Conservation (phyloP, 2,113 vertebrate species). For the Brienomyrus longianalis region DNA sequence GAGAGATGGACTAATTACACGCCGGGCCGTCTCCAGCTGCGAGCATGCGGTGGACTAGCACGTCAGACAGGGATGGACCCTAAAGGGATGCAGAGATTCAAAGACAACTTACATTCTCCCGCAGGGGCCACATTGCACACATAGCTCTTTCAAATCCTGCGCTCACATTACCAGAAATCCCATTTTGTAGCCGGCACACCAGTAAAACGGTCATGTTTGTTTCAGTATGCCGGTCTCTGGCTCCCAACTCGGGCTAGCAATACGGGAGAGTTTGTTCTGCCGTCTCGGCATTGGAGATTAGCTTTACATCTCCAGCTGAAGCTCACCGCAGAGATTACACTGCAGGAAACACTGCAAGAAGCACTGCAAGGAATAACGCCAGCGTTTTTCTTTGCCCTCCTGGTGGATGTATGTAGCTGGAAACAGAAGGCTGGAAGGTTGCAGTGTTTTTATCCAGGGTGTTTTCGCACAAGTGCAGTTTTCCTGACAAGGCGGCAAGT, state of each 20-base stretch:
- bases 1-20: not conserved
- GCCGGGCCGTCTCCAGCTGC: not conserved
- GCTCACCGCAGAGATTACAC: not conserved
- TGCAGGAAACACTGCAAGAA: not conserved
- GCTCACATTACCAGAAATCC: not conserved
- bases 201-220: not conserved
- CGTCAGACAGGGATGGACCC: not conserved
- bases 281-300: not conserved
- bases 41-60: not conserved
- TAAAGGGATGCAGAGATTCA: not conserved
- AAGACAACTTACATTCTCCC: not conserved
- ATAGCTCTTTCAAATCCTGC: not conserved
- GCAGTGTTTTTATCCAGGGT: not conserved
- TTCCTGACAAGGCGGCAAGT: not conserved
- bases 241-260: not conserved
- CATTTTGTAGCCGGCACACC: not conserved
- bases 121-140: not conserved
- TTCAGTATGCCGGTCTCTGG: not conserved
- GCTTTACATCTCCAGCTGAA: not conserved
- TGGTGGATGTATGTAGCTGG: not conserved
- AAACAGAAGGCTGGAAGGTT: not conserved
- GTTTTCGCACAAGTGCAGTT: not conserved
- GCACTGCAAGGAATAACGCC: not conserved
- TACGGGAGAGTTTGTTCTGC: not conserved
- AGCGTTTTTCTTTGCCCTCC: not conserved